Evolutionary conservation across 2,888 invertebrate genomes (phyloP), one percentile per base, ranked within the genome.

Genomic region (Invenusta paracnida): DNA sequence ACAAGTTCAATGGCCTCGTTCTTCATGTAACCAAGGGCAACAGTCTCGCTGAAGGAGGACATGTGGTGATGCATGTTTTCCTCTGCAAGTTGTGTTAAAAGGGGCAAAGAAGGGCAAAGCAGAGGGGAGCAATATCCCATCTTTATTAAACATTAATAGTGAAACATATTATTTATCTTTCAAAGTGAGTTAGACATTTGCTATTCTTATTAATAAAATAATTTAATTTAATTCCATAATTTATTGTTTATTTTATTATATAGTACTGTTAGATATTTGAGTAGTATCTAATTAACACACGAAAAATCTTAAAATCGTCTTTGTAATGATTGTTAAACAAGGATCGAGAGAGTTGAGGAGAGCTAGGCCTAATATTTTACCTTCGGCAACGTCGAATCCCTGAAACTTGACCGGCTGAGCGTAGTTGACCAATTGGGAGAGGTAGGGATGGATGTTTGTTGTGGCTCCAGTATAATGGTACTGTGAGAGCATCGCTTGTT

Each of bases 381-480:
- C 97, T 89, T 96, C 96, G 0, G 97, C 96, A 88, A 95, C 94
- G 91, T 97, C 97, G 92, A 98, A 98, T 88, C 96, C 95, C 91
- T 95, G 95, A 93, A 98, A 98, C 93, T 98, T 98, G 90, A 98
- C 95, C 23, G 98, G 97, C 93, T 97, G 97, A 85, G 97, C 97
- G 93, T 98, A 98, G 93, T 98, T 98, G 90, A 98, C 95, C 95
- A 98, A 95, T 86, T 96, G 96, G 85, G 96, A 97, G 29, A 98
- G 93, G 94, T 96, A 96, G 2, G 99, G 99, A 93, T 99, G 99
- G 87, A 99, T 98, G 92, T 97, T 98, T 87, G 97, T 97, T 85
- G 98, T 98, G 89, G 98, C 98, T 96, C 96, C 96, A 0, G 96
- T 96, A 92, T 97, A 96, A 86, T 95, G 94, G 87, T 92, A 92